These are phyloP conservation scores for Papilio protenor DNA, from an alignment of 2,888 invertebrate genomes.

Conservation along the genomic window DNA sequence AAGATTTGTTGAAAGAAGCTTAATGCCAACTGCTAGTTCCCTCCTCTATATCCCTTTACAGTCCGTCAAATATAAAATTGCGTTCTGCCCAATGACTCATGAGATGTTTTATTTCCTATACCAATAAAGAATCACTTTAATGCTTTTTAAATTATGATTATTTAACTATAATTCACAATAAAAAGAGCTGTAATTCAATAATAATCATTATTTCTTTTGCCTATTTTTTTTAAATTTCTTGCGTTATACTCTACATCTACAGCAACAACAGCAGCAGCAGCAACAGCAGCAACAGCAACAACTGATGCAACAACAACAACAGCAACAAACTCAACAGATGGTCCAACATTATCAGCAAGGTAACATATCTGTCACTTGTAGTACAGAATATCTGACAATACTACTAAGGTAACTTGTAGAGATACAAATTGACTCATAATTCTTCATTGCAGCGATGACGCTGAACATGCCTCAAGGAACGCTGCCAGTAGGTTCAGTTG, in stretches of 20 bases:
- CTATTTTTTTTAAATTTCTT: neutral
- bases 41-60: too few species aligned
- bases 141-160: neutral
- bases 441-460: constrained; percentile 78
- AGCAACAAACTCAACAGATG: constrained; percentile 73
- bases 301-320: constrained; percentile 77
- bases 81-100: too few species aligned
- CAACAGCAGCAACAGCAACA: constrained; percentile 71
- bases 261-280: constrained; percentile 49
- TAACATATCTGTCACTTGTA: neutral
- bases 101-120: too few species aligned
- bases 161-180: neutral
- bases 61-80: too few species aligned
- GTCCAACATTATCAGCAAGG: constrained; percentile 74
- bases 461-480: constrained; percentile 85
- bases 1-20: too few species aligned
- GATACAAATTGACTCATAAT: neutral
- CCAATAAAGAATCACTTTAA: neutral
- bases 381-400: too few species aligned
- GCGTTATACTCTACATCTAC: constrained; percentile 48
- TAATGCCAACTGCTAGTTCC: too few species aligned
- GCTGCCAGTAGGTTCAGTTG: constrained; percentile 88
- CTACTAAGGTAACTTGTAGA: too few species aligned
- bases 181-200: neutral
- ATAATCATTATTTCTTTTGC: neutral